Evolutionary conservation across 2,797 vertebrate species (phyloP).

Genomic region (Dendrocincla tyrannina): DNA sequence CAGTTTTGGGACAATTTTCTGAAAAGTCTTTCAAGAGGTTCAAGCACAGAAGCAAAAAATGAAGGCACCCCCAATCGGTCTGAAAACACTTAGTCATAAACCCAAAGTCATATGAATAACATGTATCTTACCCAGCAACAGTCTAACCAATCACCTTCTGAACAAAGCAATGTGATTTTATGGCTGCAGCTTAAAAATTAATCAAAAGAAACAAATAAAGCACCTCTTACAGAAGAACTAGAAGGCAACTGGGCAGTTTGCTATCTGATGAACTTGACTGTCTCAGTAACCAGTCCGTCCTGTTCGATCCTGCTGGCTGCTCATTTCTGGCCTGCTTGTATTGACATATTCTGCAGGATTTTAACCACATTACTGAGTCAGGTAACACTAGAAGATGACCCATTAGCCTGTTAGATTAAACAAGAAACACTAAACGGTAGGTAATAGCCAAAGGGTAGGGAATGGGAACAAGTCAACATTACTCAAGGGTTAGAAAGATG

Average conservation of each 20-base stretch:
- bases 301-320: constrained; percentile 2
- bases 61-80: not conserved
- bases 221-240: not conserved
- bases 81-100: not conserved
- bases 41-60: not conserved
- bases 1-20: not conserved
- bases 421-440: constrained; percentile 29
- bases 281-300: not conserved
- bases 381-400: constrained; percentile 3
- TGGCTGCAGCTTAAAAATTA: constrained; percentile 5
- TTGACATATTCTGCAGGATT: constrained; percentile 19
- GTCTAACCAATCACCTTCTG: not conserved
- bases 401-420: constrained; percentile 35
- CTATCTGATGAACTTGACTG: constrained; percentile 37
- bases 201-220: constrained; percentile 9
- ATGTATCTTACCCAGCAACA: not conserved
- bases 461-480: constrained; percentile 59
- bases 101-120: not conserved
- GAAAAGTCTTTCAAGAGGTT: not conserved
- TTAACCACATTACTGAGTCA: not conserved
- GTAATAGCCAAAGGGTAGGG: constrained; percentile 26
- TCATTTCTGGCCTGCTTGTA: not conserved
- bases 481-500: constrained; percentile 34
- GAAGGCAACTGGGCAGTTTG: not conserved
- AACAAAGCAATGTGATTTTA: not conserved